These are phyloP conservation scores for Troglohyphantes excavatus DNA, from an alignment of 2,888 invertebrate genomes.

Conservation along the genomic window DNA sequence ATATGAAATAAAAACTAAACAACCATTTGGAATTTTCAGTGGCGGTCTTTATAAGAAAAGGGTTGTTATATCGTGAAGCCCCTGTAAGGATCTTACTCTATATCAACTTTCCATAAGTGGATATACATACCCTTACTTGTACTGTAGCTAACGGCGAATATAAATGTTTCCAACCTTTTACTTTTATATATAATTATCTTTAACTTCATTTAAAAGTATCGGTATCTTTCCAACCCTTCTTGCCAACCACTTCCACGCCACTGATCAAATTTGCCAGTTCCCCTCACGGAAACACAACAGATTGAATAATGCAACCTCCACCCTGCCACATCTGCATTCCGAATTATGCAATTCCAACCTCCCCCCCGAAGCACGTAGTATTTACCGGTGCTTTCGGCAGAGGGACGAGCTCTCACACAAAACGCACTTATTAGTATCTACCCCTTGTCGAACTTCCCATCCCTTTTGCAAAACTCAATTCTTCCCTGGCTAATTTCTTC, in stretches of 20 bases:
- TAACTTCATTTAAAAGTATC: not conserved
- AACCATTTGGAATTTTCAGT: too few relatives aligned
- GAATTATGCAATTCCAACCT: slow-evolving; percentile 4
- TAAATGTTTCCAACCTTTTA: too few relatives aligned
- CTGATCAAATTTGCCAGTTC: not conserved
- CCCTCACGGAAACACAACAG: not conserved
- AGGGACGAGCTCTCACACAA: not conserved
- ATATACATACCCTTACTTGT: too few relatives aligned
- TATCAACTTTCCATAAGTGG: too few relatives aligned
- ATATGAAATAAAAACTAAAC: too few relatives aligned
- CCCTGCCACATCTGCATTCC: not conserved
- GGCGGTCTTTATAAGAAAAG: too few relatives aligned
- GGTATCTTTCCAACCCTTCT: slow-evolving; percentile 9
- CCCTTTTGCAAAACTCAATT: slow-evolving; percentile 13
- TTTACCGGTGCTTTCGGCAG: not conserved
- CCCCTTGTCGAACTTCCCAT: not conserved
- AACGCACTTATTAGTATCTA: not conserved
- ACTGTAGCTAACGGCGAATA: too few relatives aligned
- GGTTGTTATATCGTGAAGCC: too few relatives aligned
- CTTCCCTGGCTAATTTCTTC: slow-evolving; percentile 17
- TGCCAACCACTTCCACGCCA: not conserved
- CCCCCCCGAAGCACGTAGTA: not conserved
- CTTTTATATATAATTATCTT: not conserved
- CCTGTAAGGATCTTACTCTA: too few relatives aligned
- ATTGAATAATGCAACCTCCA: not conserved